Conservation (phyloP, 2,113 vertebrate species). For the Cricetomys ansorgei region DNA sequence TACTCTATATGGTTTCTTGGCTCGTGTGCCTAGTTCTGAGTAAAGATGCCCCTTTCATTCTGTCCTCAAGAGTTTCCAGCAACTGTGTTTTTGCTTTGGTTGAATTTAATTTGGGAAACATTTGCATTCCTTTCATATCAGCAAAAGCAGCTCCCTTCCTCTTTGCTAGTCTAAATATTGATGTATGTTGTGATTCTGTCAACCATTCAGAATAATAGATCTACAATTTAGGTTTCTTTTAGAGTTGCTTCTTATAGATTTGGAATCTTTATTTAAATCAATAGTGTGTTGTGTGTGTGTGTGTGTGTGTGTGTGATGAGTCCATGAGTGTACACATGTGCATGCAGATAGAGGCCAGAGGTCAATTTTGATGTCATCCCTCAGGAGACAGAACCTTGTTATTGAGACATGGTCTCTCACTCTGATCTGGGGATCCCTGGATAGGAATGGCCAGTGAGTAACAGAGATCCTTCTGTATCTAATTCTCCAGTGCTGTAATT, state of each 20-base stretch:
- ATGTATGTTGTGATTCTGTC: neutral
- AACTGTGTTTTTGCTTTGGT: neutral
- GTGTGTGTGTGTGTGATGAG: neutral
- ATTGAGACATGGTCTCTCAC: neutral
- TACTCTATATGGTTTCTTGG: neutral
- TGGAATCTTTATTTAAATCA: neutral
- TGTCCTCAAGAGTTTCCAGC: neutral
- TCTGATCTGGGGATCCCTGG: neutral
- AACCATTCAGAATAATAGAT: neutral
- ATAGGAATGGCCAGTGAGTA: neutral
- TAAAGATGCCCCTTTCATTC: neutral
- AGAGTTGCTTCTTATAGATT: neutral
- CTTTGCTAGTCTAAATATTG: neutral
- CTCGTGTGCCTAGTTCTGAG: neutral
- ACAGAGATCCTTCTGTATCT: neutral
- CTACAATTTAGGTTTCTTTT: neutral
- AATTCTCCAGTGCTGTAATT: neutral
- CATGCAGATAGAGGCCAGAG: neutral
- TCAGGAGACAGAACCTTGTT: neutral
- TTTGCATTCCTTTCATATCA: neutral
- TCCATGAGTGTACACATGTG: neutral
- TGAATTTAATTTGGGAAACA: slow-evolving; percentile 10
- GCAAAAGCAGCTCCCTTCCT: neutral
- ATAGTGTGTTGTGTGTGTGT: neutral
- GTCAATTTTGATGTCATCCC: neutral